Conservation (phyloP, 2,888 invertebrate genomes). For the Pinctada fucata region DNA sequence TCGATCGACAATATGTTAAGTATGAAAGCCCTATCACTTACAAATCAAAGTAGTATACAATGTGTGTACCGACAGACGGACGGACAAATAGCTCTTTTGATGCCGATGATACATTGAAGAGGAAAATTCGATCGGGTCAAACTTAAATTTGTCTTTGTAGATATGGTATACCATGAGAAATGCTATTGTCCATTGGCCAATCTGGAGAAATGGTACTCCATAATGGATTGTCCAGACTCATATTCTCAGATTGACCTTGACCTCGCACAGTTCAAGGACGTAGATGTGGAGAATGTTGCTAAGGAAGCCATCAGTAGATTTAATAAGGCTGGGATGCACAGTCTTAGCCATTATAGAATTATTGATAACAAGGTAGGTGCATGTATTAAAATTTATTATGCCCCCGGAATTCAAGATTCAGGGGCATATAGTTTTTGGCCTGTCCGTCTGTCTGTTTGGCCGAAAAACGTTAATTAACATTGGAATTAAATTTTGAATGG, state of each 20-base stretch:
- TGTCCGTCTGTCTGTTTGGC: too few species aligned
- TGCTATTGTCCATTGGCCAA: slow-evolving; percentile 88
- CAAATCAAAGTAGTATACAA: too few species aligned
- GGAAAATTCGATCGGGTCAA: too few species aligned
- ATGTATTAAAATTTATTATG: too few species aligned
- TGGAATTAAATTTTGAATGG: too few species aligned
- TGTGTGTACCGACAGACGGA: too few species aligned
- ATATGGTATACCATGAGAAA: slow-evolving; percentile 86
- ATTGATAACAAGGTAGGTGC: slow-evolving; percentile 84
- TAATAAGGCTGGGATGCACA: slow-evolving; percentile 87
- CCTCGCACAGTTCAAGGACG: slow-evolving; percentile 82
- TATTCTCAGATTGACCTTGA: slow-evolving; percentile 86
- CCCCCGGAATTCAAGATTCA: too few species aligned
- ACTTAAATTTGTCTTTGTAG: slow-evolving; percentile 76
- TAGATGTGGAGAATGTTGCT: slow-evolving; percentile 85
- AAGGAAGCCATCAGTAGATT: slow-evolving; percentile 84
- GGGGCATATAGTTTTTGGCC: too few species aligned
- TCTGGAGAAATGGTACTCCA: slow-evolving; percentile 82
- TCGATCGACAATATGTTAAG: too few species aligned
- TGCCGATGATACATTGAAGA: too few species aligned
- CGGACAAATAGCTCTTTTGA: too few species aligned
- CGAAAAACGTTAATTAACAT: neutral
- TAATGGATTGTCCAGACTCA: slow-evolving; percentile 80
- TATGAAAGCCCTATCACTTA: too few species aligned
- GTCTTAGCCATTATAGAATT: slow-evolving; percentile 93